These are phyloP conservation scores for Tupaia tana DNA, from an alignment of 2,113 vertebrate genomes.

Conservation along the genomic window DNA sequence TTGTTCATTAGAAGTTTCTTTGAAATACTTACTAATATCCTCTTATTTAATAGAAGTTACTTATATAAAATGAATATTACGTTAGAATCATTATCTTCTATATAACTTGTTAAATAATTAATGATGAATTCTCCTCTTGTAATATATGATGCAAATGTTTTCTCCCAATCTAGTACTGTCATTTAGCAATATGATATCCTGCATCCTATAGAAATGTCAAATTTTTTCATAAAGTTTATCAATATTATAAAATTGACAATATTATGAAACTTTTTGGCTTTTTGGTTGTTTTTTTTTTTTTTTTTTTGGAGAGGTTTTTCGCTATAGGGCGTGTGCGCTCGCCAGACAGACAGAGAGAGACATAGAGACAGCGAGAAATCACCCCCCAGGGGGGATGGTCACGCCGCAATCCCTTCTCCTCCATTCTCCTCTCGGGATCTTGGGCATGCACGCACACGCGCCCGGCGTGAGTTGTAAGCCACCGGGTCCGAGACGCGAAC, in stretches of 20 bases:
- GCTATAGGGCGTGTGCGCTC: no score
- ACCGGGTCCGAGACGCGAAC: no score
- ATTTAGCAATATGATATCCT: background rate
- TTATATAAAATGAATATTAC: background rate
- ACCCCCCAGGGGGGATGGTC: no score
- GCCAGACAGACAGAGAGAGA: no score
- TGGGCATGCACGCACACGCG: no score
- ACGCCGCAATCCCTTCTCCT: no score
- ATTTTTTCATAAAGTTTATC: constrained; percentile 19
- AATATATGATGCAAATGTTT: background rate
- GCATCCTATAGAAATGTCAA: constrained; percentile 4
- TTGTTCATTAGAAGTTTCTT: background rate
- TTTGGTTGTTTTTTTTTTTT: background rate
- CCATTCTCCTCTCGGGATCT: no score
- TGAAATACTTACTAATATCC: background rate
- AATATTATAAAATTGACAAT: background rate
- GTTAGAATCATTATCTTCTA: background rate
- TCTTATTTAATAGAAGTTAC: background rate
- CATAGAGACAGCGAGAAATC: no score
- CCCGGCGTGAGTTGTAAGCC: no score
- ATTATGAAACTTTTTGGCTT: background rate
- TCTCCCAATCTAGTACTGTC: background rate
- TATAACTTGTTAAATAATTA: background rate
- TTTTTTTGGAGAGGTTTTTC: no score
- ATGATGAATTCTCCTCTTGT: background rate